Evolutionary conservation across 1,140 invertebrate species (phyloP).

Genomic region (Eulimnadia texana): DNA sequence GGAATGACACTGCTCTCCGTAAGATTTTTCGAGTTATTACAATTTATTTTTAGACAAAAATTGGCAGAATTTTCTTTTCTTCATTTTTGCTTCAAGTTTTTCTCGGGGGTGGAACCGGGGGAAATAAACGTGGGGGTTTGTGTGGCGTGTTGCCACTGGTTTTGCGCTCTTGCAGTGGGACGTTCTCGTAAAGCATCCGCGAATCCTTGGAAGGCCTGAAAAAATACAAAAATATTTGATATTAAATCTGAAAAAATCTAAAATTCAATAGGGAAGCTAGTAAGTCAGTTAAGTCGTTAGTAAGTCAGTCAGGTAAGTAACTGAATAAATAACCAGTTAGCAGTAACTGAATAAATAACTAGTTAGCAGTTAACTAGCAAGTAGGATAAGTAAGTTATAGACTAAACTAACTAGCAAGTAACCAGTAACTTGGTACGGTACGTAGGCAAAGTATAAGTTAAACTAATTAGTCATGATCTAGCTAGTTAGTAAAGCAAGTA

Average conservation of each 20-base stretch:
- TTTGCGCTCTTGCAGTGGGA: slow-evolving; percentile 29
- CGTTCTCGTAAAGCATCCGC: slow-evolving; percentile 31
- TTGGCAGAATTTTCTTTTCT: neutral
- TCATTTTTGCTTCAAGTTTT: slow-evolving; percentile 19
- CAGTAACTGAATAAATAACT: too few relatives aligned
- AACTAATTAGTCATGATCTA: neutral
- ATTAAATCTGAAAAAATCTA: neutral
- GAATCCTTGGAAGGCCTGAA: slow-evolving; percentile 28
- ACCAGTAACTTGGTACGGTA: neutral
- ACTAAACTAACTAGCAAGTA: too few relatives aligned
- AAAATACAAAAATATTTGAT: slow-evolving; percentile 18
- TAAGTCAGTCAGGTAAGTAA: too few relatives aligned
- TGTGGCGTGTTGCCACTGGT: slow-evolving; percentile 23
- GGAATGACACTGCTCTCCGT: neutral
- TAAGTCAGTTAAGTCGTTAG: too few relatives aligned
- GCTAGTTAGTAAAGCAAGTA: neutral
- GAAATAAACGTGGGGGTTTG: slow-evolving; percentile 25
- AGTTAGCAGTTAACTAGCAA: too few relatives aligned
- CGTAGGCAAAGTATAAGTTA: neutral
- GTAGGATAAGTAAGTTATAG: too few relatives aligned
- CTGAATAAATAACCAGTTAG: too few relatives aligned
- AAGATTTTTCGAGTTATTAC: too few relatives aligned
- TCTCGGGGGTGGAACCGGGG: slow-evolving; percentile 25
- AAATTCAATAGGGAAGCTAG: too few relatives aligned
- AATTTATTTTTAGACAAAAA: too few relatives aligned